These are phyloP conservation scores for Leptarthrus brevirostris DNA, from an alignment of 2,888 invertebrate species.

Conservation along the genomic window DNA sequence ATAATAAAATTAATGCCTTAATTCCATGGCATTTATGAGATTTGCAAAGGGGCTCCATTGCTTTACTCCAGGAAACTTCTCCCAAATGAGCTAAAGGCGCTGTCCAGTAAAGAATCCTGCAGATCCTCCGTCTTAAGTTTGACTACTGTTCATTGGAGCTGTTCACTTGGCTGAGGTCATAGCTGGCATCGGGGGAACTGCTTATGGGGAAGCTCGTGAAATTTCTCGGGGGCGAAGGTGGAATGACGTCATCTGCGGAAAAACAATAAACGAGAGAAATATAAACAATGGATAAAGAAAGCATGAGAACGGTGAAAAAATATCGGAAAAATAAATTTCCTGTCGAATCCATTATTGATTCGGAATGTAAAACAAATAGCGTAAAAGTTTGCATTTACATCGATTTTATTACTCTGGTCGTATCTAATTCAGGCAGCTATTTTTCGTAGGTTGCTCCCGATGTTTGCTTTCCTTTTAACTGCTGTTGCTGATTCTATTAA, in stretches of 20 bases:
- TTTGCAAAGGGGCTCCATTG: neutral
- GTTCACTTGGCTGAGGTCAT: slow-evolving; percentile 1
- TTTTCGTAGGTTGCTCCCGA: slow-evolving; percentile 12
- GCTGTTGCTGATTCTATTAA: slow-evolving; percentile 18
- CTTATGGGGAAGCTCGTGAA: neutral
- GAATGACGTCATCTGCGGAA: slow-evolving; percentile 42
- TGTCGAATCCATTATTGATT: slow-evolving; percentile 27
- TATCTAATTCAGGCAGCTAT: slow-evolving; percentile 1
- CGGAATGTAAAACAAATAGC: slow-evolving; percentile 43
- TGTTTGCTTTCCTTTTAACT: neutral
- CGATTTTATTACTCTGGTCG: slow-evolving; percentile 30
- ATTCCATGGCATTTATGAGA: slow-evolving; percentile 32
- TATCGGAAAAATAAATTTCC: slow-evolving; percentile 41
- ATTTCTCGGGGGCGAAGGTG: slow-evolving; percentile 16
- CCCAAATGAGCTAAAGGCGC: neutral
- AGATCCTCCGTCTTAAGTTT: neutral
- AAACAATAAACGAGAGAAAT: slow-evolving; percentile 35
- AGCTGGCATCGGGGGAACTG: slow-evolving; percentile 22
- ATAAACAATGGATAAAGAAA: slow-evolving; percentile 24
- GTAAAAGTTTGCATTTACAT: slow-evolving; percentile 42
- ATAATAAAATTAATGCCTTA: slow-evolving; percentile 37
- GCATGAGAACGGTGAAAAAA: slow-evolving; percentile 34
- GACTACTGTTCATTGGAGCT: slow-evolving; percentile 24
- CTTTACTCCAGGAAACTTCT: neutral
- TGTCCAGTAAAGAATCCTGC: neutral